A percentile compares a stretch with the other conserved stretches of the same genome.
Conservation (phyloP, 2,888 invertebrate species). For the Biston stratarius region DNA sequence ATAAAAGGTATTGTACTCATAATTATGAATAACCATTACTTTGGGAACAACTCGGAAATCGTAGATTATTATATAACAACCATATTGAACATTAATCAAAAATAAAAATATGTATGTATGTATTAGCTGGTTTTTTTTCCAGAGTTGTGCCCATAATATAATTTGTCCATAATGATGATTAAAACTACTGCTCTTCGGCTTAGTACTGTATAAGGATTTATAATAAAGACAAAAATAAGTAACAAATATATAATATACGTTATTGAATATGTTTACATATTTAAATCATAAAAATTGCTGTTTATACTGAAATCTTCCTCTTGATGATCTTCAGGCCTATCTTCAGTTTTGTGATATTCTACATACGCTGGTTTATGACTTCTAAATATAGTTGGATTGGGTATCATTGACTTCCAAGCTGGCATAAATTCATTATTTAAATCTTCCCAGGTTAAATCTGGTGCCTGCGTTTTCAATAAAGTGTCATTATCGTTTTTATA, state of each 20-base stretch:
- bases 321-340: conserved; percentile 58
- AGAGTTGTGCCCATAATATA: too few relatives aligned
- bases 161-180: too few relatives aligned
- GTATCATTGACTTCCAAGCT: conserved; percentile 56
- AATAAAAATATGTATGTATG: too few relatives aligned
- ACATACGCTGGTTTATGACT: conserved; percentile 61
- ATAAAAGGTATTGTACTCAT: too few relatives aligned
- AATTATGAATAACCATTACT: too few relatives aligned
- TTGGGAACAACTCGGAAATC: too few relatives aligned
- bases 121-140: too few relatives aligned
- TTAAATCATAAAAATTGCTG: conserved; percentile 52
- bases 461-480: conserved; percentile 1
- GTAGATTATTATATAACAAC: too few relatives aligned
- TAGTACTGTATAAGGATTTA: not conserved
- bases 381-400: conserved; percentile 41
- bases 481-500: not conserved
- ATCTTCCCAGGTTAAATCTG: conserved; percentile 35
- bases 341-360: conserved; percentile 62
- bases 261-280: conserved; percentile 3
- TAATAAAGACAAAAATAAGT: not conserved
- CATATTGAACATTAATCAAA: too few relatives aligned
- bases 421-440: conserved; percentile 35
- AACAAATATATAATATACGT: not conserved
- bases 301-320: conserved; percentile 60
- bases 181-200: too few relatives aligned